Evolutionary conservation across 1,140 invertebrate species (phyloP).

Genomic region (Penaeus japonicus): DNA sequence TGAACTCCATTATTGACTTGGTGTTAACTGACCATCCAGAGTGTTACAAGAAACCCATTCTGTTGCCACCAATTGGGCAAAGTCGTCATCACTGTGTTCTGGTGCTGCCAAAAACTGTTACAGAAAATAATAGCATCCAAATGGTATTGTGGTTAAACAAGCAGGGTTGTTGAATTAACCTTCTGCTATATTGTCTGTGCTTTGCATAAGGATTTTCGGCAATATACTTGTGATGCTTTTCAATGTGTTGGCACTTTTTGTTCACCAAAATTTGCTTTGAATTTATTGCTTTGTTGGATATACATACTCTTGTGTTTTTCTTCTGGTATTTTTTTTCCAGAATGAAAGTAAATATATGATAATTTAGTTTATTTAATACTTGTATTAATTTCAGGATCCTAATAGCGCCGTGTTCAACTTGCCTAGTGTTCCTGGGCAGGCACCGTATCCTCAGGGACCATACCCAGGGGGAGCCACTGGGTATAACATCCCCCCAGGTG

Average conservation of each 20-base stretch:
- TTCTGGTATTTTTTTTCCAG: no score
- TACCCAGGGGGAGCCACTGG: conserved; percentile 6
- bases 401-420: conserved; percentile 29
- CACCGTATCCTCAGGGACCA: background rate
- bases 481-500: background rate
- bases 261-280: no score
- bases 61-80: conserved; percentile 51
- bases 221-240: no score
- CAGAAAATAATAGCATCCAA: no score
- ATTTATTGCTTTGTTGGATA: no score
- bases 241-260: no score
- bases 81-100: conserved; percentile 56
- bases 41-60: conserved; percentile 30
- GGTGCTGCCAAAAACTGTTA: conserved; percentile 22
- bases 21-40: conserved; percentile 48
- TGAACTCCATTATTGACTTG: conserved; percentile 56
- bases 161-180: no score
- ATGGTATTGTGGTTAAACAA: no score
- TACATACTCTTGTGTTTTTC: no score
- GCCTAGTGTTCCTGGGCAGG: conserved; percentile 50
- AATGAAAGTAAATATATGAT: background rate
- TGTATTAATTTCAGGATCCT: background rate
- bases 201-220: no score
- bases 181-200: no score
- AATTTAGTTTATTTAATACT: background rate